These are phyloP conservation scores for Neria commutata DNA, from an alignment of 2,888 invertebrate genomes.

Conservation along the genomic window DNA sequence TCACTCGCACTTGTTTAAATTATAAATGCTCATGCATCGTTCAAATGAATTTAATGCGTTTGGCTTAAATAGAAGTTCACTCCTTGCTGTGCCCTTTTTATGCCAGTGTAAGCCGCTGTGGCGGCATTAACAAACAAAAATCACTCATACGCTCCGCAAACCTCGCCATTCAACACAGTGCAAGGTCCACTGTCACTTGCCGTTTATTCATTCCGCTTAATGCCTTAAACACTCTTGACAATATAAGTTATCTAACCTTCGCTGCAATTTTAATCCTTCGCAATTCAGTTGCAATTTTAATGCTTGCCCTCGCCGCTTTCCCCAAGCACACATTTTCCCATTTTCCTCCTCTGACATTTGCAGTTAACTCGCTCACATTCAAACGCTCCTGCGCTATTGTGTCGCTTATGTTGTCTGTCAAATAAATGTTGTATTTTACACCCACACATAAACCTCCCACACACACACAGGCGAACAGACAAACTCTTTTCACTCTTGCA, in stretches of 20 bases:
- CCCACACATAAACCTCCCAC: neutral
- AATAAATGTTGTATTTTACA: conserved; percentile 25
- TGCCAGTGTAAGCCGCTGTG: too few relatives aligned
- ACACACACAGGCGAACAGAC: conserved; percentile 4
- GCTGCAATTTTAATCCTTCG: conserved; percentile 15
- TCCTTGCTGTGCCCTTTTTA: too few relatives aligned
- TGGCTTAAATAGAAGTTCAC: too few relatives aligned
- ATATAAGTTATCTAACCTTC: conserved; percentile 20
- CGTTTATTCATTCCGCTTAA: too few relatives aligned
- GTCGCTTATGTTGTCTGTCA: conserved; percentile 29
- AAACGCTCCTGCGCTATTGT: conserved; percentile 26
- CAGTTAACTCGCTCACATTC: neutral
- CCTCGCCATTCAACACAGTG: too few relatives aligned
- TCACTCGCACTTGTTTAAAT: too few relatives aligned
- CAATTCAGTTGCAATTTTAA: conserved; percentile 18
- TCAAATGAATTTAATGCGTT: too few relatives aligned
- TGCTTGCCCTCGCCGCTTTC: neutral
- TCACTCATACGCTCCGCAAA: too few relatives aligned
- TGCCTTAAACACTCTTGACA: conserved; percentile 21
- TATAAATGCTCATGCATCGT: too few relatives aligned
- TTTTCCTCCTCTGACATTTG: neutral
- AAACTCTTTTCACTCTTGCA: conserved; percentile 3
- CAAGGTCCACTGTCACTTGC: too few relatives aligned
- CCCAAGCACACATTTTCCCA: neutral
- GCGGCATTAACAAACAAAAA: too few relatives aligned